Evolutionary conservation across 1,140 invertebrate species (phyloP), one percentile per base, ranked within the genome.

Genomic region (Drosophila sproati): DNA sequence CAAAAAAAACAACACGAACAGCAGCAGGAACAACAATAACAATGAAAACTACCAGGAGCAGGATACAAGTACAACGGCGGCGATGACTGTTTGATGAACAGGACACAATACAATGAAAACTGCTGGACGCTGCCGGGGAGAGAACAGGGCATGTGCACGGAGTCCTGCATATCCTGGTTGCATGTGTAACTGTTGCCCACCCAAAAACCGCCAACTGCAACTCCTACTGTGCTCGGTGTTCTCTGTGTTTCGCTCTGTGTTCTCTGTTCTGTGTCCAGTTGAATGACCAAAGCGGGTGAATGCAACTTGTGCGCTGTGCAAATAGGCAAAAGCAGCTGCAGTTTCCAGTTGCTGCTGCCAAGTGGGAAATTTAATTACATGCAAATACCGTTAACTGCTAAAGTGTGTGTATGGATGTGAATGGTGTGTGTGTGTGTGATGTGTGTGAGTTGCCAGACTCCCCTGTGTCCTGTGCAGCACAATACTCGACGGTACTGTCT

Each of bases 331-430:
- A 79, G 70, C 78, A 80, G 80, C 80, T 78, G 79, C 80, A 82
- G 79, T 80, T 80, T 71, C 62, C 78, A 75, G 78, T 78, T 82
- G 74, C 59, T 72, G 78, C 75, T 82, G 74, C 59, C 76, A 78
- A 83, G 80, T 83, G 80, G 68, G 83, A 79, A 83, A 83, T 83
- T 83, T 83, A 83, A 83, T 83, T 83, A 83, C 80, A 83, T 83
- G 80, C 80, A 83, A 83, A 83, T 83, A 83, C 72, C 72, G 76
- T 83, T 83, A 79, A 79, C 80, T 68, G 76, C 63, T 55, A 59
- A 35, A 62, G 41, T 47, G 70, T 37, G 45, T 47, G 32, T 31
- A 10, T 60, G 41, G 6, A 31, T 48, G 32, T 50, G 45, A 20
- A 20, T 20, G 20, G 20, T 20, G 20, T 20, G 20, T 20, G 20